These are phyloP conservation scores for Montifringilla adamsi DNA, from an alignment of 2,113 vertebrate species.

Conservation along the genomic window DNA sequence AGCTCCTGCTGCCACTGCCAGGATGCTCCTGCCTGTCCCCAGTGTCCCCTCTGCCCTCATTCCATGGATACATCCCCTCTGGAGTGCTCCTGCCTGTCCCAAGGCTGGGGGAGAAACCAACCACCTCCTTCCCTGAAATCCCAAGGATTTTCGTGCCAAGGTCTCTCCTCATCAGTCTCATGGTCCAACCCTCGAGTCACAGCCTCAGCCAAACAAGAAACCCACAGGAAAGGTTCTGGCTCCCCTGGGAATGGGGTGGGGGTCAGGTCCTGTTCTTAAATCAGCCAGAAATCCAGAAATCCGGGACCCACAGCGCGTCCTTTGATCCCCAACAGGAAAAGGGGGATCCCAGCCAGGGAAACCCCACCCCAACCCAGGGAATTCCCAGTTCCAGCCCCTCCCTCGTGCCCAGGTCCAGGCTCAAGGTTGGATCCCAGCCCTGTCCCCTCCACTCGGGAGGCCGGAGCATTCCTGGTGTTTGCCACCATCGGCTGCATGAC, in stretches of 20 bases:
- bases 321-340: background rate
- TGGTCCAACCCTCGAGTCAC: rapidly evolving
- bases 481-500: rapidly evolving
- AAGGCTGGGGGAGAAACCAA: background rate
- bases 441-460: rapidly evolving
- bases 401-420: background rate
- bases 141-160: background rate
- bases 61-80: background rate
- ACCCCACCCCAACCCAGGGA: background rate
- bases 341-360: background rate
- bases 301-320: rapidly evolving
- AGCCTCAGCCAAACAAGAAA: background rate
- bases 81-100: background rate
- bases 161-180: background rate
- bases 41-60: background rate
- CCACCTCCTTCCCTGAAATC: background rate
- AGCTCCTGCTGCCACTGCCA: background rate
- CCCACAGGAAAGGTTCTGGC: background rate
- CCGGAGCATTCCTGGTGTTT: background rate
- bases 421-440: background rate
- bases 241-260: background rate
- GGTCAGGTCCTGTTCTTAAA: background rate
- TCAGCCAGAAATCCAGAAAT: background rate
- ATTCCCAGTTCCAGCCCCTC: background rate
- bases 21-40: background rate